phyloP scores from a whole-genome alignment of 2,797 vertebrate genomes.

The Aselliscus stoliczkanus region DNA sequence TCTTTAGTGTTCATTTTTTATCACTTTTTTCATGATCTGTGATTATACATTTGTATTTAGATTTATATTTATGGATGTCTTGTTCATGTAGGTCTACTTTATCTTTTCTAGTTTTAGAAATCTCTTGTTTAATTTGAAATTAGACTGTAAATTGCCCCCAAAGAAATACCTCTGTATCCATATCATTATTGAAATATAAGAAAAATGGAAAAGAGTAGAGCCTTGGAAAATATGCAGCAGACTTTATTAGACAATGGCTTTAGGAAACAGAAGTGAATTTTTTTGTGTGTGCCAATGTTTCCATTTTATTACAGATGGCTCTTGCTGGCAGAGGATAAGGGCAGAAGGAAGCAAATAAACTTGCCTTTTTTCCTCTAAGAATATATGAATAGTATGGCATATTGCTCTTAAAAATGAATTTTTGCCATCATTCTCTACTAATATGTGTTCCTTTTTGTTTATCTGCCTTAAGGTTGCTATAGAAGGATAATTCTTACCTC shows the following conservation, averaged over 20 bases:
- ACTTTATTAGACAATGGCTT: conserved; percentile 15
- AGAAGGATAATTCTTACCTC: neutral
- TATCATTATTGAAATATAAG: neutral
- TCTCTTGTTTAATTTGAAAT: neutral
- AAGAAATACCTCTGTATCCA: neutral
- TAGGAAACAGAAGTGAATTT: conserved; percentile 10
- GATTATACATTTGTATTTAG: neutral
- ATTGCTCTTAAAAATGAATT: conserved; percentile 27
- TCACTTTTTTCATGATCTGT: neutral
- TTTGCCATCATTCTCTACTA: neutral
- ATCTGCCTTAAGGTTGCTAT: neutral
- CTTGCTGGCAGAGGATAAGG: conserved; percentile 18
- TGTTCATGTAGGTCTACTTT: neutral
- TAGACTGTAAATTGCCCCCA: neutral
- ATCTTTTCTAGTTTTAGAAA: neutral
- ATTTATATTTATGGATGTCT: neutral
- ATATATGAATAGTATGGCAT: conserved; percentile 23
- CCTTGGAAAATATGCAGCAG: neutral
- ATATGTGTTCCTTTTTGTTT: neutral
- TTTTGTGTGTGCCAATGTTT: neutral
- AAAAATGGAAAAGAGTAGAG: neutral
- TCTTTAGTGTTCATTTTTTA: neutral
- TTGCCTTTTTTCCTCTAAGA: conserved; percentile 28
- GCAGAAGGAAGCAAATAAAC: conserved; percentile 18
- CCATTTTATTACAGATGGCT: conserved; percentile 32